Percentiles rank a stretch among this genome's conserved stretches.
These are phyloP conservation scores for Macropus fuliginosus DNA, from an alignment of 2,797 vertebrate species.

Conservation along the genomic window DNA sequence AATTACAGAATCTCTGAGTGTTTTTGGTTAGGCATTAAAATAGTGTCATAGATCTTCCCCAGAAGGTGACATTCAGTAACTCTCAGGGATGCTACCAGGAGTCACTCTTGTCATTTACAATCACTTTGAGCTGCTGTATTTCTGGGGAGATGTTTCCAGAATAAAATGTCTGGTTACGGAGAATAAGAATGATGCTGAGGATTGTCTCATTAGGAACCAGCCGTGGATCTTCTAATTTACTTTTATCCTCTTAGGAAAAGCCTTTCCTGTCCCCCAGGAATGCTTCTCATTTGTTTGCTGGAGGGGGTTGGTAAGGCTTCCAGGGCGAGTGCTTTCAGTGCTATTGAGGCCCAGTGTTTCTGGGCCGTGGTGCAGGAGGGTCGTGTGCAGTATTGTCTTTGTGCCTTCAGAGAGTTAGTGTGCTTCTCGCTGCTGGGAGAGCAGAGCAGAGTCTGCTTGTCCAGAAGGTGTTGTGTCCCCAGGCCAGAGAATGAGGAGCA, in stretches of 20 bases:
- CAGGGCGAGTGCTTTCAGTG: background rate
- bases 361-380: background rate
- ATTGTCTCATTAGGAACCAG: background rate
- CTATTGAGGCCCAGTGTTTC: background rate
- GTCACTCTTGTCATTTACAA: background rate
- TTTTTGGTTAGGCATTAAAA: constrained; percentile 63
- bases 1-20: constrained; percentile 47
- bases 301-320: background rate
- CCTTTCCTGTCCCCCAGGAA: too few relatives aligned
- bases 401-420: too few relatives aligned
- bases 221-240: background rate
- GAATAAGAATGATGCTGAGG: background rate
- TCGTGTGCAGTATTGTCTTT: too few relatives aligned
- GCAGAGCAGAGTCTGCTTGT: background rate
- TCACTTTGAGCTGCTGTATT: background rate
- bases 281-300: background rate
- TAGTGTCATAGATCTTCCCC: background rate
- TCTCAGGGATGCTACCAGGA: background rate
- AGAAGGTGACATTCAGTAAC: background rate
- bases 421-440: background rate
- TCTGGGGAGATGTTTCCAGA: background rate
- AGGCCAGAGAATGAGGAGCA: too few relatives aligned
- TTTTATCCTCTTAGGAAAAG: too few relatives aligned
- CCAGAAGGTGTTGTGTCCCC: background rate
- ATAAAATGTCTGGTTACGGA: background rate